These are phyloP conservation scores for Ancistrus triradiatus DNA, from an alignment of 2,113 vertebrate genomes.

Conservation along the genomic window DNA sequence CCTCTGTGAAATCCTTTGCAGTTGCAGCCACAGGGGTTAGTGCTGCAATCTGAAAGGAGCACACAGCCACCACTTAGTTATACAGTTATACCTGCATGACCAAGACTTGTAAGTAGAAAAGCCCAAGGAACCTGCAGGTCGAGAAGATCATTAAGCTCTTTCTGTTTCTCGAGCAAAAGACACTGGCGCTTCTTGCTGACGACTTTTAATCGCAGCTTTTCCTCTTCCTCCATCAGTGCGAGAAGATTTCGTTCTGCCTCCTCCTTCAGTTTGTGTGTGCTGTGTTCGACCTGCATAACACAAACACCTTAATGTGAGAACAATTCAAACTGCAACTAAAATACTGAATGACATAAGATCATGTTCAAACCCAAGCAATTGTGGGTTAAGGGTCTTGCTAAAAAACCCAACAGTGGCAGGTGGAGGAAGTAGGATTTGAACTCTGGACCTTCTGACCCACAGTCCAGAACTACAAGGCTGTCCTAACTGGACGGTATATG, in stretches of 20 bases:
- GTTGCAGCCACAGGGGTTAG: conserved; percentile 64
- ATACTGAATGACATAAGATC: no score
- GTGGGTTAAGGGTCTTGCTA: no score
- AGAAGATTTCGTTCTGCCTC: conserved; percentile 70
- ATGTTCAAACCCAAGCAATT: no score
- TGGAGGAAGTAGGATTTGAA: no score
- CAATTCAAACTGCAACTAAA: not conserved
- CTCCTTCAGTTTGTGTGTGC: conserved; percentile 59
- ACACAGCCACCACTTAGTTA: not conserved
- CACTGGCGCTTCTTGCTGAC: conserved; percentile 57
- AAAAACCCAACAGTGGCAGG: no score
- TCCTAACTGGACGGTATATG: no score
- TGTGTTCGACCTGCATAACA: conserved; percentile 67
- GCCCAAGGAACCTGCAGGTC: conserved; percentile 71
- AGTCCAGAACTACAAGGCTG: no score
- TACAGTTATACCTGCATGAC: not conserved
- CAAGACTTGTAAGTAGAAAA: not conserved
- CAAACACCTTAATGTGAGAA: conserved; percentile 1
- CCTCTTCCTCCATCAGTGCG: conserved; percentile 62
- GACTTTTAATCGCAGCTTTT: conserved; percentile 54
- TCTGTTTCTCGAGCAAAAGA: conserved; percentile 59
- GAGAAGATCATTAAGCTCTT: conserved; percentile 57
- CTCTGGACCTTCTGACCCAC: no score
- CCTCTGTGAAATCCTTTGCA: conserved; percentile 63
- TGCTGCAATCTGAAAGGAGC: conserved; percentile 63